Evolutionary conservation across 2,888 invertebrate genomes (phyloP).

Genomic region (Lycocerus yunnanus): DNA sequence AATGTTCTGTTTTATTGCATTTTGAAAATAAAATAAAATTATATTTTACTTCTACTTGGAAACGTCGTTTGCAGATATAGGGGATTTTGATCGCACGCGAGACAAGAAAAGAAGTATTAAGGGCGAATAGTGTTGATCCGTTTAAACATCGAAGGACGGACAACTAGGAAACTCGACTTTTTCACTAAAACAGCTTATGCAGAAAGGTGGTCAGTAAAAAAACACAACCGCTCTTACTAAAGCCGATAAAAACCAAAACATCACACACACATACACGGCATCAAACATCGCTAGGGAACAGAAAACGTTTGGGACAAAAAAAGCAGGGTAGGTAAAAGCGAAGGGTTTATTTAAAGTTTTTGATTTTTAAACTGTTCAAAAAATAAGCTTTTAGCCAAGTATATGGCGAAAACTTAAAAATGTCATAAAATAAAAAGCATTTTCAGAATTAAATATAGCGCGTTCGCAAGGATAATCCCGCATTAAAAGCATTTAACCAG

Average conservation of each 20-base stretch:
- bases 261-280: conserved; percentile 3
- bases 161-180: conserved; percentile 16
- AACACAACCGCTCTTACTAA: conserved; percentile 21
- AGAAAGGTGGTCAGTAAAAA: conserved; percentile 30
- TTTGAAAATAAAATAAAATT: neutral
- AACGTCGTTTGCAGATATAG: conserved; percentile 38
- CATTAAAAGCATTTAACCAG: conserved; percentile 22
- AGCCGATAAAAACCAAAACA: conserved; percentile 25
- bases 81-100: conserved; percentile 42
- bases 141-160: conserved; percentile 35
- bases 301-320: neutral
- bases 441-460: conserved; percentile 23
- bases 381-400: neutral
- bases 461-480: conserved; percentile 21
- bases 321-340: conserved; percentile 1
- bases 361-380: neutral
- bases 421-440: neutral
- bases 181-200: conserved; percentile 32
- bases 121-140: conserved; percentile 42
- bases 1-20: neutral
- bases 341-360: conserved; percentile 15
- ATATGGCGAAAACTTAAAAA: neutral
- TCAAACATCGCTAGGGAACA: neutral
- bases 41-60: conserved; percentile 1
- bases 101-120: conserved; percentile 46